Evolutionary conservation across 2,113 vertebrate genomes (phyloP).

Genomic region (Arenaria interpres): DNA sequence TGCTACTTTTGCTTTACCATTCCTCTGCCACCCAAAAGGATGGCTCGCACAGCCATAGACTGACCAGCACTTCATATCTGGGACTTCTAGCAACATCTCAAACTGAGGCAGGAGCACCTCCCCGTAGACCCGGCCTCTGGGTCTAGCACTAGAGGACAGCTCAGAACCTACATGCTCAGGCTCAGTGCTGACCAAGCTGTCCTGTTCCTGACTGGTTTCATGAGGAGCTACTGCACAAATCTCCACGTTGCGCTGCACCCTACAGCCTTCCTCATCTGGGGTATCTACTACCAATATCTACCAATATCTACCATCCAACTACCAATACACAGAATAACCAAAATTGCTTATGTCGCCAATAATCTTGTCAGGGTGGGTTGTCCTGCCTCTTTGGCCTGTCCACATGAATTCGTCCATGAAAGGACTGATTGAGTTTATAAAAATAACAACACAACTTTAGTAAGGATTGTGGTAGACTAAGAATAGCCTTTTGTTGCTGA

Average conservation of each 20-base stretch:
- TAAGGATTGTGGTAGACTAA: accelerated
- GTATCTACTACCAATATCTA: no score
- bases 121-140: not conserved
- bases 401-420: not conserved
- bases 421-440: not conserved
- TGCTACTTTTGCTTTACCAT: not conserved
- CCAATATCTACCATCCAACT: no score
- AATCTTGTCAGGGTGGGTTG: not conserved
- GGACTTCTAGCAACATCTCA: not conserved
- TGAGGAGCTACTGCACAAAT: not conserved
- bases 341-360: not conserved
- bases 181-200: not conserved
- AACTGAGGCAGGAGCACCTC: not conserved
- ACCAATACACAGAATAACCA: not conserved
- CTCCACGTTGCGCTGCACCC: not conserved
- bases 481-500: not conserved
- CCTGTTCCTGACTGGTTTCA: not conserved
- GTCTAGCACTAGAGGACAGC: not conserved
- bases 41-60: not conserved
- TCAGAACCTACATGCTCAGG: not conserved
- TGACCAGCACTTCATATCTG: not conserved
- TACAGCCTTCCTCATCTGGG: not conserved
- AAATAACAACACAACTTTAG: not conserved
- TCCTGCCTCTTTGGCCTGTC: not conserved
- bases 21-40: not conserved